Evolutionary conservation across 2,888 invertebrate genomes (phyloP), one percentile per base, ranked within the genome.

Genomic region (Eupelmus urozonus): DNA sequence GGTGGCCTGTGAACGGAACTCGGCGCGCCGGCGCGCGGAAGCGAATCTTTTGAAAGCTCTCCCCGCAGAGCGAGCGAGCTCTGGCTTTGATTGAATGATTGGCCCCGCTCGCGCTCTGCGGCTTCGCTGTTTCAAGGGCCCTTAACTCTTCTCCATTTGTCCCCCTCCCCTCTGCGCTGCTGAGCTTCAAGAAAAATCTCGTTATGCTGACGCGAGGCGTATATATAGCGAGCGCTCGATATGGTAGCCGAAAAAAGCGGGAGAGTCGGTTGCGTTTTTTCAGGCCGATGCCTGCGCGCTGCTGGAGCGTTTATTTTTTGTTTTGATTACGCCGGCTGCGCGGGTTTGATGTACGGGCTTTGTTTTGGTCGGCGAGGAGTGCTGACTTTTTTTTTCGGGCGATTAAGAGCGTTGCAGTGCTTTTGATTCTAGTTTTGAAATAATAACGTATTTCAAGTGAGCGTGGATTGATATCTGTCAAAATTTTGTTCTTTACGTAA

Each of bases 1-100:
- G 16, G 2, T 7, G 45, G 16, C 3, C 34, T 3, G 3, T 34
- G 9, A 5, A 34, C 34, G 5, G 3, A 3, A 5, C 34, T 34
- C 34, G 34, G 34, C 9, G 16, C 16, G 45, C 16, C 45, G 40
- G 34, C 9, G 34, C 7, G 70, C 76, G 76, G 76, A 76, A 70
- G 76, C 65, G 65, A 70, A 76, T 63, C 65, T 71, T 66, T 76
- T 65, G 57, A 65, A 76, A 76, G 57, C 71, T 66, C 71, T 60
- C 59, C n/a, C 70, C 34, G 34, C 9, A 34, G 34, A 3, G 34
- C 34, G 34, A n/a, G 45, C 45, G 16, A 45, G 45, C 45, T 45
- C 34, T n/a, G n/a, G n/a, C n/a, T 74, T 59, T 74, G 76, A 77
- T 79, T 77, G 76, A 71, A 77, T 72, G 77, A 79, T 77, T 72